Percentiles rank a stretch among this genome's conserved stretches.
Conservation (phyloP, 2,113 vertebrate species). For the Martes martes region DNA sequence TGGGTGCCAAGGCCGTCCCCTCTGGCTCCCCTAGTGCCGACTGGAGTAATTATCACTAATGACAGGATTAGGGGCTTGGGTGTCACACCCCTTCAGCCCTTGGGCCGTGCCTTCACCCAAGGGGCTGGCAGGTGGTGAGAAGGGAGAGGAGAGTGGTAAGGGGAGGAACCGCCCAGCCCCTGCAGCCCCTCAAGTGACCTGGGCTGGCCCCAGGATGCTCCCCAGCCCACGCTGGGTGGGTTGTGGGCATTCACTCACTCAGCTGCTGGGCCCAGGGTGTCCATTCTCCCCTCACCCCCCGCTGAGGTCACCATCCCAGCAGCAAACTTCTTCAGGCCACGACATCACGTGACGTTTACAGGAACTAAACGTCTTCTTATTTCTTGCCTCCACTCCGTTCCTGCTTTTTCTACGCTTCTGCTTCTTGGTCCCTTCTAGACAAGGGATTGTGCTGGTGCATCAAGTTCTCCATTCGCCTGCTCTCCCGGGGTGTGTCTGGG, state of each 20-base stretch:
- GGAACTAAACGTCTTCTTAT: rapidly evolving
- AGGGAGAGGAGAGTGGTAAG: too few species aligned
- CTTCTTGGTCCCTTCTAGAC: background rate
- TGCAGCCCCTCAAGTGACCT: too few species aligned
- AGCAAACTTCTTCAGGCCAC: background rate
- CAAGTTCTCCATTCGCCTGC: too few species aligned
- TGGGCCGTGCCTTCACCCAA: rapidly evolving
- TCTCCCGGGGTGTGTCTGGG: background rate
- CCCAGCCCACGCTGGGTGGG: rapidly evolving
- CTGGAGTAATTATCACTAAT: constrained; percentile 73
- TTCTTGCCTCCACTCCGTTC: too few species aligned
- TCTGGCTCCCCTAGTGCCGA: background rate
- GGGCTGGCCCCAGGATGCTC: background rate
- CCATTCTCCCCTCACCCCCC: rapidly evolving
- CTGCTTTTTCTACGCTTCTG: background rate
- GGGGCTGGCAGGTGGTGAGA: background rate
- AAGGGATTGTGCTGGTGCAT: rapidly evolving
- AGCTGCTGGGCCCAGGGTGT: background rate
- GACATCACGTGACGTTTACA: too few species aligned
- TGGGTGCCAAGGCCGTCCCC: background rate
- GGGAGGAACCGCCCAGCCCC: too few species aligned
- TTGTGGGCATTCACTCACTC: background rate
- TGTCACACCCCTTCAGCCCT: background rate
- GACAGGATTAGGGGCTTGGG: constrained; percentile 58
- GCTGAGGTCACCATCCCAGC: background rate